Base-by-base conservation (phyloP, 2,888 invertebrate genomes). In the Acanthopleura granulata region DNA sequence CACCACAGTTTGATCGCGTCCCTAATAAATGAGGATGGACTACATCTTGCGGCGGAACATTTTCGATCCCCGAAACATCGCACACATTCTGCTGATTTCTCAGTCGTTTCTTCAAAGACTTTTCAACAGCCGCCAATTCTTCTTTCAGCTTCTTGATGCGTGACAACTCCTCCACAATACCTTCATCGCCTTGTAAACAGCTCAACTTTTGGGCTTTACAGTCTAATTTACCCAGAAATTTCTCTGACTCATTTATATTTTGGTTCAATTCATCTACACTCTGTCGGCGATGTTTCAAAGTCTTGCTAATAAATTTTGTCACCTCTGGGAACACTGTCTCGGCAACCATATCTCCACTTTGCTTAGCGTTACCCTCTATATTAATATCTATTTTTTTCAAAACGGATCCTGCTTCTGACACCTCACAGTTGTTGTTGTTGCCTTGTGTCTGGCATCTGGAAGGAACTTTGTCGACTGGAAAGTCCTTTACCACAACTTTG, bases 191-290 rank as follows among this genome's bases (percentile, higher is more conserved):
- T 49, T 49, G 40, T 18, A 72, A 62, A 51, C 69, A 51, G 25
- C 72, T 49, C 49, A 77, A 57, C 9, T 72, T 73, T 40, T 51
- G 62, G 22, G 61, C 71, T 62, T 77, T 74, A 16, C 16, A 22
- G 49, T 72, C 49, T 11, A 78, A 49, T 4, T 62, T 74, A 16
- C 77, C 72, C 40, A 77, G 50, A 57, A 76, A 74, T 27, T 72
- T 22, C 14, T 77, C 73, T 25, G 77, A 78, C 62, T 78, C 77
- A 62, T 49, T 61, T 16, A 78, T 70, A n/a, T 74, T 75, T 62
- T 78, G 76, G 72, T 78, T 78, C 12, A 78, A 50, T 57, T 79
- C 79, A 18, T 74, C 74, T 15, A 77, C 74, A 51, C 77, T 79
- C 72, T 79, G 77, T 49, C 79, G 72, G 62, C 77, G 75, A 11